These are phyloP conservation scores for Megastigmus dorsalis DNA, from an alignment of 2,888 invertebrate species.

Conservation along the genomic window DNA sequence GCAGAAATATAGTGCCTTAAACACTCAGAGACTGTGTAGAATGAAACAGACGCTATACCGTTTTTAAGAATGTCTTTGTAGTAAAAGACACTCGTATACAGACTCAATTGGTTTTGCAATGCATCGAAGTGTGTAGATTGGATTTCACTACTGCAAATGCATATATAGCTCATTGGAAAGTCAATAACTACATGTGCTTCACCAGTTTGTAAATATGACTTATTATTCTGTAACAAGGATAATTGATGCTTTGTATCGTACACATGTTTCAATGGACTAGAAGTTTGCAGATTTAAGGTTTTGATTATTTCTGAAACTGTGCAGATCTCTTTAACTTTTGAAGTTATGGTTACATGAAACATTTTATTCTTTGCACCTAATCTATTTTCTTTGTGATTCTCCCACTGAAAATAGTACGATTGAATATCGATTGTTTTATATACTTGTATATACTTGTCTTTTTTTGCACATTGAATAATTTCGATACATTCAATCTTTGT, in stretches of 20 bases:
- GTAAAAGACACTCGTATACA: not conserved
- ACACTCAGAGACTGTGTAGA: not conserved
- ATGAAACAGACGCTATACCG: too few species aligned
- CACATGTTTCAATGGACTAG: not conserved
- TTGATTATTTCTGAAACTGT: too few species aligned
- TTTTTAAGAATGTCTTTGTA: not conserved
- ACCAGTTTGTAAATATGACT: not conserved
- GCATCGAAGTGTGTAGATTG: not conserved
- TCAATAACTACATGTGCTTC: not conserved
- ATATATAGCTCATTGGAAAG: not conserved
- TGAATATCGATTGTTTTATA: not conserved
- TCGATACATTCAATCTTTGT: not conserved
- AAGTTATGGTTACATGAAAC: not conserved
- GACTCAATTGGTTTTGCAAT: not conserved
- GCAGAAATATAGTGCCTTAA: not conserved
- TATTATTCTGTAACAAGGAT: not conserved
- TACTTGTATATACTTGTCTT: not conserved
- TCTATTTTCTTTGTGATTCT: not conserved
- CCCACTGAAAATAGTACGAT: not conserved
- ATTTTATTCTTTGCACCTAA: constrained; percentile 1
- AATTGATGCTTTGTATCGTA: not conserved
- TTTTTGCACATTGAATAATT: not conserved
- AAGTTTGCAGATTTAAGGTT: too few species aligned
- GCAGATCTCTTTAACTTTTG: not conserved
- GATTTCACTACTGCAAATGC: not conserved